Evolutionary conservation across 92 coral and sea anemone species (phyloP).

Genomic region (Porites lobata): DNA sequence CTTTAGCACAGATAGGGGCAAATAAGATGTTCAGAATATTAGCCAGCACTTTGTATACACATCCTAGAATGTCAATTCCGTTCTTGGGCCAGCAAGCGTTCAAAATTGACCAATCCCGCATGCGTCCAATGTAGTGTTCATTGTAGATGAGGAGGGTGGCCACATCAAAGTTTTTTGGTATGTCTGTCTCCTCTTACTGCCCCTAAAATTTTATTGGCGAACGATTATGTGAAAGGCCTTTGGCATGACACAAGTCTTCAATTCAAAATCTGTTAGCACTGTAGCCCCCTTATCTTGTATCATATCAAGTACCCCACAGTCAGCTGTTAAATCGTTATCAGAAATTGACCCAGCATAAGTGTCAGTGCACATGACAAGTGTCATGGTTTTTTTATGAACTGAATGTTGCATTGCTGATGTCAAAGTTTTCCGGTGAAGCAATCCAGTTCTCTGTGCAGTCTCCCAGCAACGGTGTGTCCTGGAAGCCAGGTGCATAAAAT

Average conservation of each 20-base stretch:
- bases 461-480: slow-evolving; percentile 40
- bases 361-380: slow-evolving; percentile 66
- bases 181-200: slow-evolving; percentile 64
- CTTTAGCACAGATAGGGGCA: slow-evolving; percentile 47
- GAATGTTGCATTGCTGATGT: slow-evolving; percentile 56
- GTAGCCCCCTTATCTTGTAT: slow-evolving; percentile 60
- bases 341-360: slow-evolving; percentile 68
- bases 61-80: slow-evolving; percentile 44
- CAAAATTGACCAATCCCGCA: slow-evolving; percentile 55
- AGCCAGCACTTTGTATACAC: slow-evolving; percentile 37
- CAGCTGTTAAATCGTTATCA: slow-evolving; percentile 67
- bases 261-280: slow-evolving; percentile 67
- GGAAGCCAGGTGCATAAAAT: slow-evolving; percentile 41
- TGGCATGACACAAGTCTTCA: slow-evolving; percentile 50
- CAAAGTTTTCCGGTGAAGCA: slow-evolving; percentile 56
- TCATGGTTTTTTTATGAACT: slow-evolving; percentile 65
- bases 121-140: slow-evolving; percentile 48
- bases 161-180: slow-evolving; percentile 61
- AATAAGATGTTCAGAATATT: slow-evolving; percentile 45
- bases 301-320: slow-evolving; percentile 71
- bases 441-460: slow-evolving; percentile 54
- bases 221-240: slow-evolving; percentile 61
- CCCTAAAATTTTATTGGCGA: slow-evolving; percentile 66
- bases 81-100: slow-evolving; percentile 54
- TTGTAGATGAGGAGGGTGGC: slow-evolving; percentile 54